Conservation (phyloP, 2,113 vertebrate genomes). For the Ursus arctos region DNA sequence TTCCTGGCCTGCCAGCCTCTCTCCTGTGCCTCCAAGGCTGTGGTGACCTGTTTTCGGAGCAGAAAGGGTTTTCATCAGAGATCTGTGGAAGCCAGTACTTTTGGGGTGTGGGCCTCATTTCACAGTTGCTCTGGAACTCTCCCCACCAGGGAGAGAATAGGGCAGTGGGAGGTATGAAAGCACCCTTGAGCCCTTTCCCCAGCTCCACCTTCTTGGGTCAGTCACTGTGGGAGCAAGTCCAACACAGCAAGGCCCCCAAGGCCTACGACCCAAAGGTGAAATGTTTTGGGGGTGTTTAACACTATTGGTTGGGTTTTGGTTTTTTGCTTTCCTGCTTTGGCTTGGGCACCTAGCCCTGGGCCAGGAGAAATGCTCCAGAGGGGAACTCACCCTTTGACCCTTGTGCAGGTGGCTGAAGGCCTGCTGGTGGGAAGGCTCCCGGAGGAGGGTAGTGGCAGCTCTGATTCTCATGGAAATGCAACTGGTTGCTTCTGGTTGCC, state of each 20-base stretch:
- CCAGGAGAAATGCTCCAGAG: background rate
- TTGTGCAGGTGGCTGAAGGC: background rate
- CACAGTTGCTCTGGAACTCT: background rate
- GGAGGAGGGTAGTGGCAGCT: background rate
- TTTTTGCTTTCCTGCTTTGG: background rate
- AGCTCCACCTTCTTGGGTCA: background rate
- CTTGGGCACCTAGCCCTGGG: background rate
- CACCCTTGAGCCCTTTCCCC: background rate
- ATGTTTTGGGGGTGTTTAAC: background rate
- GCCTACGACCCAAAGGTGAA: background rate
- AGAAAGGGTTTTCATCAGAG: background rate
- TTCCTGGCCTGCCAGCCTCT: background rate
- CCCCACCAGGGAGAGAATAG: background rate
- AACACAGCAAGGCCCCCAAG: background rate
- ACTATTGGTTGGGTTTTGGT: background rate
- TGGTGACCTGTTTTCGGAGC: background rate
- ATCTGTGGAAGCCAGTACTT: background rate
- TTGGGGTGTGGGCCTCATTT: background rate
- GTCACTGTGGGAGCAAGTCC: background rate
- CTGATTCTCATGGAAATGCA: background rate
- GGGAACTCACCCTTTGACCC: background rate
- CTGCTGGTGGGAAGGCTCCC: background rate
- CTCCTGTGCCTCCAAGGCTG: background rate
- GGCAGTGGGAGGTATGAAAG: background rate
- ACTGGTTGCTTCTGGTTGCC: background rate